These are phyloP conservation scores for Poeciliopsis turneri DNA, from an alignment of 2,797 vertebrate species.

Conservation along the genomic window DNA sequence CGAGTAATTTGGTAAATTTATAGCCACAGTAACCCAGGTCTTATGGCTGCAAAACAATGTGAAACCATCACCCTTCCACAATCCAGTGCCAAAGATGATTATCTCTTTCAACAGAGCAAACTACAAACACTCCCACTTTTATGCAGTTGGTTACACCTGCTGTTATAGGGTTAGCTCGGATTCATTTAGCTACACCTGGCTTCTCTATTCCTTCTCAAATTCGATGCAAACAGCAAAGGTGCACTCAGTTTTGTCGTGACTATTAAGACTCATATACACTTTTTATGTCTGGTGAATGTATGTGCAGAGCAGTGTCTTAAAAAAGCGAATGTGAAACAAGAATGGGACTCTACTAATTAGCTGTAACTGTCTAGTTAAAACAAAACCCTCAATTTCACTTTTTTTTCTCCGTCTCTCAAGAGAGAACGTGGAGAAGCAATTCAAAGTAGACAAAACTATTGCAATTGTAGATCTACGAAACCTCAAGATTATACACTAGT, in stretches of 20 bases:
- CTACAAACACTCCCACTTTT: background rate
- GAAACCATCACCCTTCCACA: background rate
- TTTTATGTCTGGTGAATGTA: background rate
- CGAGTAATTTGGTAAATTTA: background rate
- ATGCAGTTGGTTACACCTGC: background rate
- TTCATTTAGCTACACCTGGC: background rate
- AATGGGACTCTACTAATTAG: background rate
- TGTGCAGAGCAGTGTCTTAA: background rate
- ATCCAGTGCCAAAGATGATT: background rate
- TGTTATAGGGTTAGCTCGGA: background rate
- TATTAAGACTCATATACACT: background rate
- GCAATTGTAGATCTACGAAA: conserved; percentile 35
- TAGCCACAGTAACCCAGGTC: background rate
- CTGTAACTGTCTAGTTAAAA: conserved; percentile 3
- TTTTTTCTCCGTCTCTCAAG: background rate
- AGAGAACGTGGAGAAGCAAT: conserved; percentile 2
- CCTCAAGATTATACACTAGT: conserved; percentile 60
- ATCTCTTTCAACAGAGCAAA: background rate
- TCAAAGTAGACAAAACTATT: conserved; percentile 25
- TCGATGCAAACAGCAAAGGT: background rate
- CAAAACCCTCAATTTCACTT: conserved; percentile 17
- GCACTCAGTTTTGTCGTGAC: background rate
- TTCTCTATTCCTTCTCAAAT: background rate
- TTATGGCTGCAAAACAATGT: background rate
- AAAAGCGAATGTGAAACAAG: background rate